phyloP scores from a whole-genome alignment of 92 coral and sea anemone species.

The Anthopleura xanthogrammica region DNA sequence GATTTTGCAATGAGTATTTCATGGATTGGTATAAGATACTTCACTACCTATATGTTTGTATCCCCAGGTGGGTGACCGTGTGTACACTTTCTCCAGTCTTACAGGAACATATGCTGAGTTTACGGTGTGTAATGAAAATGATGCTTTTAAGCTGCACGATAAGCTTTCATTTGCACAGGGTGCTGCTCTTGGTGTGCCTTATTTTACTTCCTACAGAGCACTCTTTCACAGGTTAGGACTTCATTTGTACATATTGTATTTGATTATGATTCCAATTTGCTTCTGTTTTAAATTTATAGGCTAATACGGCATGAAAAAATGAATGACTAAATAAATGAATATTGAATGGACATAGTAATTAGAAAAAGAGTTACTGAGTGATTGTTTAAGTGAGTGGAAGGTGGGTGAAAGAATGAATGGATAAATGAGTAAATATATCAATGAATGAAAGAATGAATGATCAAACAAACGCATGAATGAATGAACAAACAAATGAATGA shows the following conservation, averaged over 20 bases:
- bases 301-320: neutral
- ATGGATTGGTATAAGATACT: neutral
- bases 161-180: conserved; percentile 77
- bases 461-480: too few relatives aligned
- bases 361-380: too few relatives aligned
- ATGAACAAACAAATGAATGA: neutral
- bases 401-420: too few relatives aligned
- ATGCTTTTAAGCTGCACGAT: conserved; percentile 50
- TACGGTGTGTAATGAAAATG: conserved; percentile 60
- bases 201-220: conserved; percentile 89
- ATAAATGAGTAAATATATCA: too few relatives aligned
- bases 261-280: neutral
- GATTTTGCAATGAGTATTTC: neutral
- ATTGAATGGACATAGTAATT: too few relatives aligned
- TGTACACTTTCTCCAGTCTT: conserved; percentile 50
- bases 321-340: neutral
- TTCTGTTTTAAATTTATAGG: neutral
- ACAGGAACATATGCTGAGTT: conserved; percentile 89
- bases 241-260: neutral
- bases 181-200: conserved; percentile 77
- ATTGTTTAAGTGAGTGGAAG: too few relatives aligned
- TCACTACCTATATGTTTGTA: neutral
- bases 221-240: conserved; percentile 70
- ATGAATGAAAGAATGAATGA: too few relatives aligned
- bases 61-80: conserved; percentile 86